Conservation (phyloP, 2,888 invertebrate species). For the Agrotis segetum region DNA sequence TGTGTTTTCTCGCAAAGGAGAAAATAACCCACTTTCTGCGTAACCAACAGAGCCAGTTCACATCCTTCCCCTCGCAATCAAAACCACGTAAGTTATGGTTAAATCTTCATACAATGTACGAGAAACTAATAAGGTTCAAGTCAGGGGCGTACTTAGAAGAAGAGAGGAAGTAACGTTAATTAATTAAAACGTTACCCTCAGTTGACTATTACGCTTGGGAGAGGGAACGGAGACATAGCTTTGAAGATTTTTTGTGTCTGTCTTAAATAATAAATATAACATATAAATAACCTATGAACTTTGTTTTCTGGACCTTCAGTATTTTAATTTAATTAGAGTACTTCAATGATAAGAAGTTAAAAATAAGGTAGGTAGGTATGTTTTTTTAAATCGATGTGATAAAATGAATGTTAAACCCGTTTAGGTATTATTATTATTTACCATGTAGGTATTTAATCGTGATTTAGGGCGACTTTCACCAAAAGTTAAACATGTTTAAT, state of each 20-base stretch:
- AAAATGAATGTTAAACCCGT: no score
- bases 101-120: slow-evolving; percentile 15
- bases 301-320: neutral
- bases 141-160: slow-evolving; percentile 22
- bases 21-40: neutral
- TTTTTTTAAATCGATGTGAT: no score
- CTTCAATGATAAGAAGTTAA: neutral
- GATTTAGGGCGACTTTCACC: no score
- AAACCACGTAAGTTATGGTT: slow-evolving; percentile 17
- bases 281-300: neutral
- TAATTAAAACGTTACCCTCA: slow-evolving; percentile 59
- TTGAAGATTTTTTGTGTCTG: slow-evolving; percentile 31
- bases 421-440: no score
- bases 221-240: slow-evolving; percentile 34
- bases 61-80: slow-evolving; percentile 1
- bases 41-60: neutral
- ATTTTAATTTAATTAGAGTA: neutral
- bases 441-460: no score
- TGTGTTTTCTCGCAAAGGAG: neutral
- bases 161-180: slow-evolving; percentile 47
- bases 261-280: slow-evolving; percentile 34
- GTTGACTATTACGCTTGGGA: slow-evolving; percentile 53
- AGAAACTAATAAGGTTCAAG: slow-evolving; percentile 33
- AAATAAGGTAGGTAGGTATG: neutral
- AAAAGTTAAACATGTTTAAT: no score